A percentile compares a stretch with the other conserved stretches of the same genome.
Evolutionary conservation across 2,888 invertebrate species (phyloP).

Genomic region (Osedax frankpressi): DNA sequence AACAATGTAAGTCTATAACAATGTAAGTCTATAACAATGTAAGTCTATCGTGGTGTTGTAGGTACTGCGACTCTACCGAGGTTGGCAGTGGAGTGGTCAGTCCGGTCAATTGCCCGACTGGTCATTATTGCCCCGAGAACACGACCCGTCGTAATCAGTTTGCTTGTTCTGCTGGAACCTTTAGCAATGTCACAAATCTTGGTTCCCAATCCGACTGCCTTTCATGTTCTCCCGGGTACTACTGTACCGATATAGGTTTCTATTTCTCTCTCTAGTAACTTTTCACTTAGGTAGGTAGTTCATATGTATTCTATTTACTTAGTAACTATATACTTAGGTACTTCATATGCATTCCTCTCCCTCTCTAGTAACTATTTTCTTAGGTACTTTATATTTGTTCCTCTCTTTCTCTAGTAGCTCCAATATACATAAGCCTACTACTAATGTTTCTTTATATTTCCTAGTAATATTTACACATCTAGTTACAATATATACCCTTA

Average conservation of each 20-base stretch:
- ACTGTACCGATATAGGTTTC: slow-evolving; percentile 31
- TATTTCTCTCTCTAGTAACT: too few species aligned
- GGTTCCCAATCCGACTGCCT: slow-evolving; percentile 32
- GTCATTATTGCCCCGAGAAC: slow-evolving; percentile 34
- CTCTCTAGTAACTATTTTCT: too few species aligned
- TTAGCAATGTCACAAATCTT: slow-evolving; percentile 33
- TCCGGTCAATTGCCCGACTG: slow-evolving; percentile 34
- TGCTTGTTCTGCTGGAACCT: slow-evolving; percentile 38
- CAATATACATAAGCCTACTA: not conserved
- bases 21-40: too few species aligned
- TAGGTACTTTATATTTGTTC: too few species aligned
- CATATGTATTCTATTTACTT: too few species aligned
- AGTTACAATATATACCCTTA: not conserved
- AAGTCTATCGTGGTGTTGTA: slow-evolving; percentile 25
- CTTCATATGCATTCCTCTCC: too few species aligned
- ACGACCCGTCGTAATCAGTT: slow-evolving; percentile 31
- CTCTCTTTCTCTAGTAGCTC: too few species aligned
- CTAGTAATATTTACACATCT: not conserved
- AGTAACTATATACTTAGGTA: too few species aligned
- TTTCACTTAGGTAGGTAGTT: too few species aligned
- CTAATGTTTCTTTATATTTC: not conserved
- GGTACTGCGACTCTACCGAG: slow-evolving; percentile 37
- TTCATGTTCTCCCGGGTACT: slow-evolving; percentile 35
- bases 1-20: too few species aligned
- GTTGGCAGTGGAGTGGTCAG: slow-evolving; percentile 32